Evolutionary conservation across 2,888 invertebrate species (phyloP).

Genomic region (Neoscelio sp.): DNA sequence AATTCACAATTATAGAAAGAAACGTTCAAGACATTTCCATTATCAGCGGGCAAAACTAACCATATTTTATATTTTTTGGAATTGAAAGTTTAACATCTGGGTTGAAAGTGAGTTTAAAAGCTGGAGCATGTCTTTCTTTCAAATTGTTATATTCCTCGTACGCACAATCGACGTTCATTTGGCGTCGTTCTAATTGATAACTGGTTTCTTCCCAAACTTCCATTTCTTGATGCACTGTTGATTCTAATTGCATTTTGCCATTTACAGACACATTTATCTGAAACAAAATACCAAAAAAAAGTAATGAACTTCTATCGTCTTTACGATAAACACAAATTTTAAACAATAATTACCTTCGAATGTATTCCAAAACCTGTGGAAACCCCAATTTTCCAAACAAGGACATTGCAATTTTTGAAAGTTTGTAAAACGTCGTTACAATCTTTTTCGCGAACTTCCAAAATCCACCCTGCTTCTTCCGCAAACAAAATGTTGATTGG

Average conservation of each 20-base stretch:
- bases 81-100: conserved; percentile 83
- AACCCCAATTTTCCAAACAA: conserved; percentile 88
- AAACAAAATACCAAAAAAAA: conserved; percentile 23
- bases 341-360: conserved; percentile 85
- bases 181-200: conserved; percentile 93
- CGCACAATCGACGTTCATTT: conserved; percentile 92
- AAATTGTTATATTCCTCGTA: conserved; percentile 91
- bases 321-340: too few relatives aligned
- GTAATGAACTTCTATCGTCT: conserved; percentile 67
- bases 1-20: not conserved
- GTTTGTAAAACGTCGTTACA: conserved; percentile 85
- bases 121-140: conserved; percentile 87
- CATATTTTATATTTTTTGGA: conserved; percentile 33
- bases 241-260: conserved; percentile 86
- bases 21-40: too few relatives aligned
- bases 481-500: conserved; percentile 90
- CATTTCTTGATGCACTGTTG: conserved; percentile 88
- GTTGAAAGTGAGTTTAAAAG: conserved; percentile 89
- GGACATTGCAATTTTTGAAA: conserved; percentile 86
- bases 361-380: conserved; percentile 88
- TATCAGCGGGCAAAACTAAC: conserved; percentile 33
- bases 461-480: conserved; percentile 94
- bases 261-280: conserved; percentile 86
- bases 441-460: conserved; percentile 88
- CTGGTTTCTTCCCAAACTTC: conserved; percentile 98